These are phyloP conservation scores for Hirudo medicinalis DNA, from an alignment of 1,140 invertebrate species.

Conservation along the genomic window DNA sequence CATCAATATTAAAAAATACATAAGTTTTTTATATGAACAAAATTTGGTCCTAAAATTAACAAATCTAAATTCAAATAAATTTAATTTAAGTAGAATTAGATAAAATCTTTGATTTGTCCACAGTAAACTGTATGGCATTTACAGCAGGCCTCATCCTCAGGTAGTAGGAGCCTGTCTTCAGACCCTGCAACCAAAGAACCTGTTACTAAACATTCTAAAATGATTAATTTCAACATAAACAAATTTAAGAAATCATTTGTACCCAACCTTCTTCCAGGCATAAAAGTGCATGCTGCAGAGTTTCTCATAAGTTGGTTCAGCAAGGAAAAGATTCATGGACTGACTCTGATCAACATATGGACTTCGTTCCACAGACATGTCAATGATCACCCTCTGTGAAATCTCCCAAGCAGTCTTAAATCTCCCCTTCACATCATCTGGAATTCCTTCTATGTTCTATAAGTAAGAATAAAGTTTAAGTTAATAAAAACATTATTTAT, in stretches of 20 bases:
- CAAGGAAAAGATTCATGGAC: constrained; percentile 90
- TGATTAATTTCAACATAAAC: too few relatives aligned
- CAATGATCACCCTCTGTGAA: constrained; percentile 76
- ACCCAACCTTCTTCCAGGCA: constrained; percentile 69
- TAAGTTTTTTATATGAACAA: too few relatives aligned
- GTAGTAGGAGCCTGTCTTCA: constrained; percentile 99
- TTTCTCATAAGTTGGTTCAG: constrained; percentile 80
- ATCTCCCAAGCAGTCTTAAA: constrained; percentile 99
- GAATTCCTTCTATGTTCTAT: constrained; percentile 72
- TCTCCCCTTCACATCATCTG: constrained; percentile 70
- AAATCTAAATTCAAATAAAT: too few relatives aligned
- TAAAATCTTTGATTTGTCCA: constrained; percentile 69
- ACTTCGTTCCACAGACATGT: constrained; percentile 94
- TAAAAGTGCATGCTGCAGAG: constrained; percentile 96
- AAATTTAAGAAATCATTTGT: too few relatives aligned
- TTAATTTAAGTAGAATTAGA: constrained; percentile 7
- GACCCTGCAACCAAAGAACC: constrained; percentile 47
- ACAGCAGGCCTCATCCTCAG: constrained; percentile 88
- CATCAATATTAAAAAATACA: too few relatives aligned
- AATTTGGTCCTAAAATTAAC: too few relatives aligned
- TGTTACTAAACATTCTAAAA: too few relatives aligned
- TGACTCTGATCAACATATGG: constrained; percentile 98
- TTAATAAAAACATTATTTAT: too few relatives aligned
- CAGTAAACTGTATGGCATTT: constrained; percentile 91
- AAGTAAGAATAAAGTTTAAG: too few relatives aligned